phyloP scores from a whole-genome alignment of 2,797 vertebrate genomes.

The Premnoplex brunnescens region DNA sequence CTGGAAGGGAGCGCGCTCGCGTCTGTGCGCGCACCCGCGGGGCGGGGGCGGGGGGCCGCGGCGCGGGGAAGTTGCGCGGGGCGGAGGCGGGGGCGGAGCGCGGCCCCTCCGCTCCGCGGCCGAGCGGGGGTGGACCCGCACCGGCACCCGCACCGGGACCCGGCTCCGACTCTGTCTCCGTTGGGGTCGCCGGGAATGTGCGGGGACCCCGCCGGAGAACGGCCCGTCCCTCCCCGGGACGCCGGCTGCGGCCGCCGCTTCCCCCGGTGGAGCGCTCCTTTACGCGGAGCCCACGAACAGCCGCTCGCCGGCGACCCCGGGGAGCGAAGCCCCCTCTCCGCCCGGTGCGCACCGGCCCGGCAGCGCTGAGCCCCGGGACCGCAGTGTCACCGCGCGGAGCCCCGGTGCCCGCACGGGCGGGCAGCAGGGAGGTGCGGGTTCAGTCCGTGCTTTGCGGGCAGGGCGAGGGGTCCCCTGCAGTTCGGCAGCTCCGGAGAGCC shows the following conservation, averaged over 20 bases:
- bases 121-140: not conserved
- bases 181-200: not conserved
- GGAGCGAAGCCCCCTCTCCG: not conserved
- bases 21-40: conserved; percentile 34
- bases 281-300: not conserved
- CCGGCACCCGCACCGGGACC: not conserved
- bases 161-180: not conserved
- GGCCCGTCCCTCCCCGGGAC: not conserved
- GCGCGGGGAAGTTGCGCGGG: conserved; percentile 40
- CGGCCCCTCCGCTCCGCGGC: conserved; percentile 3
- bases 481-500: not conserved
- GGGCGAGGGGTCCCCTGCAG: not conserved
- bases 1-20: not conserved
- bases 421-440: not conserved
- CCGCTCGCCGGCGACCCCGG: not conserved
- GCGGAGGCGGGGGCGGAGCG: not conserved
- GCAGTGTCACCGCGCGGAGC: not conserved
- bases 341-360: not conserved
- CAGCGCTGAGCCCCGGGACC: not conserved
- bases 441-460: not conserved
- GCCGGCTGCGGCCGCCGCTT: not conserved
- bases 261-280: not conserved
- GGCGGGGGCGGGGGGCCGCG: conserved; percentile 59
- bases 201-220: not conserved
- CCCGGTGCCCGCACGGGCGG: not conserved